A percentile compares a stretch with the other conserved stretches of the same genome.
These are phyloP conservation scores for Acropternis orthonyx DNA, from an alignment of 2,797 vertebrate species.

Conservation along the genomic window DNA sequence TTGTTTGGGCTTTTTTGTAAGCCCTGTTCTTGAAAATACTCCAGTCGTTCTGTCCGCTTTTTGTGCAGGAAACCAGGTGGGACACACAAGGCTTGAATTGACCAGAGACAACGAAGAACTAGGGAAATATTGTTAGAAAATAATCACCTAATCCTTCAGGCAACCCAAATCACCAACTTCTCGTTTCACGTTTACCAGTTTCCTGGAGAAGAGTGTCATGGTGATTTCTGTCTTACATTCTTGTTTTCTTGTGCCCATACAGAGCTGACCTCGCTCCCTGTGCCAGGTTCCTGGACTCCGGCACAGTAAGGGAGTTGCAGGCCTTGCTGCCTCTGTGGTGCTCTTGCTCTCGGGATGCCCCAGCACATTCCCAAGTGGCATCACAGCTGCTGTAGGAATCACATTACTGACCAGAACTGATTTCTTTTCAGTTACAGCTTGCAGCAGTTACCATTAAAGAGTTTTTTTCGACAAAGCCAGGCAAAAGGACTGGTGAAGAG, in stretches of 20 bases:
- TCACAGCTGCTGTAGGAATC: no score
- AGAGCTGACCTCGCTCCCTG: not conserved
- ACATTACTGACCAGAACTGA: rapidly evolving
- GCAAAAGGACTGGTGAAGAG: not conserved
- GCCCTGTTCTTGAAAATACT: not conserved
- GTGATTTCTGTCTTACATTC: not conserved
- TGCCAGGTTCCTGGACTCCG: rapidly evolving
- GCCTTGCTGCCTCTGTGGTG: no score
- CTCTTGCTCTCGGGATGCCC: rapidly evolving
- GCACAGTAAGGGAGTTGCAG: not conserved
- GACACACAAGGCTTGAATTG: not conserved
- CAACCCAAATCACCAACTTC: not conserved
- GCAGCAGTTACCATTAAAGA: not conserved
- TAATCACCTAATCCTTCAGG: not conserved
- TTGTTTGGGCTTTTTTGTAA: not conserved
- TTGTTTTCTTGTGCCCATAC: not conserved
- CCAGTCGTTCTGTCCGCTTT: rapidly evolving
- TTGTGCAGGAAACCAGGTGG: not conserved
- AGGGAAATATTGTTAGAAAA: not conserved
- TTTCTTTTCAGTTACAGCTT: not conserved
- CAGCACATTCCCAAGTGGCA: rapidly evolving
- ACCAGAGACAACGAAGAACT: not conserved
- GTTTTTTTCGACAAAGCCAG: not conserved
- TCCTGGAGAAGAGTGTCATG: not conserved
- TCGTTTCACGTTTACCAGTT: not conserved